Conservation (phyloP, 2,888 invertebrate species). For the Physocephala rufipes region DNA sequence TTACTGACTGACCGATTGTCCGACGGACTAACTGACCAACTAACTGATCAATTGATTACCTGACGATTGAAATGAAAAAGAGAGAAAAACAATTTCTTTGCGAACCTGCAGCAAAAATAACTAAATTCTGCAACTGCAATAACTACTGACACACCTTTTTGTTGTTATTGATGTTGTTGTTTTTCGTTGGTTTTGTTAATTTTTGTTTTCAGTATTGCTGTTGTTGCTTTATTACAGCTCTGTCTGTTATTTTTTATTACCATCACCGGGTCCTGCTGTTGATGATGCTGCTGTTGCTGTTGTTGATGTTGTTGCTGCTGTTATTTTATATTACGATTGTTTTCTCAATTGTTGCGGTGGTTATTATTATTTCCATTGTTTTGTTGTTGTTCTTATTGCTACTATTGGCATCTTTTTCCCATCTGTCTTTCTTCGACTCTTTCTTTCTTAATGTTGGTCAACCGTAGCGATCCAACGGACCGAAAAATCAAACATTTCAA, state of each 20-base stretch:
- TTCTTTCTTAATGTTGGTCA: not conserved
- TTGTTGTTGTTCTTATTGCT: slow-evolving; percentile 43
- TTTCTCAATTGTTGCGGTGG: not conserved
- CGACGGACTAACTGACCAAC: slow-evolving; percentile 10
- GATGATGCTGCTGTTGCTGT: slow-evolving; percentile 8
- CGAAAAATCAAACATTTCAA: slow-evolving; percentile 28
- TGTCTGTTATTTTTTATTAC: slow-evolving; percentile 38
- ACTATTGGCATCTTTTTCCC: slow-evolving; percentile 31
- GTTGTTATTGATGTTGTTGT: not conserved
- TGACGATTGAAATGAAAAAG: slow-evolving; percentile 33
- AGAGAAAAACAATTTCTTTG: slow-evolving; percentile 30
- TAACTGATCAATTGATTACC: not conserved
- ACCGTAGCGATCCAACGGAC: not conserved
- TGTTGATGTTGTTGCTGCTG: not conserved
- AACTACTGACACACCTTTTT: slow-evolving; percentile 60
- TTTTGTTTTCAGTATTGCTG: too few relatives aligned
- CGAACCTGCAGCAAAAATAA: slow-evolving; percentile 27
- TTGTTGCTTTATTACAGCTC: slow-evolving; percentile 18
- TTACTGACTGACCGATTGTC: not conserved
- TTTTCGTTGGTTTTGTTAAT: too few relatives aligned
- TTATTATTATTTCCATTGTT: slow-evolving; percentile 38
- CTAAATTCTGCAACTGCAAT: slow-evolving; percentile 42
- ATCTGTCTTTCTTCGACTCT: too few relatives aligned
- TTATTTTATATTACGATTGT: not conserved
- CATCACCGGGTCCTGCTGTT: slow-evolving; percentile 21